Base-by-base conservation (phyloP, 2,113 vertebrate species). In the Morone chrysops region DNA sequence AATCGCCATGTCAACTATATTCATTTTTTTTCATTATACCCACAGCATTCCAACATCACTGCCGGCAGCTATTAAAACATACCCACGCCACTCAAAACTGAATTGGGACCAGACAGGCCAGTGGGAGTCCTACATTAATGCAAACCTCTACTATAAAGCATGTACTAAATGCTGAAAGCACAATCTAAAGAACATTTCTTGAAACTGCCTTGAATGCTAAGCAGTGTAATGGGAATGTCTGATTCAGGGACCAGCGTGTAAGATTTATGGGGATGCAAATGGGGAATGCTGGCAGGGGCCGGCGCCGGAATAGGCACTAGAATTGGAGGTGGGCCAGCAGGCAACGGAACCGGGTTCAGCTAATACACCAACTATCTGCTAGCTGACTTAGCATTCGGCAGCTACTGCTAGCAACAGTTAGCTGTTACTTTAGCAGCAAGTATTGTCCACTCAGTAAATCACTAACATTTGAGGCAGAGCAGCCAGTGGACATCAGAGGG, bases 21-120 rank as follows among this genome's bases (percentile, higher is more conserved):
- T 80, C 50, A 82, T 86, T 75, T 69, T 77, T 72, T 81, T 81
- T 75, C 40, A 81, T 75, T 59, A 56, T 11, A 78, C 38, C 40
- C 6, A 31, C 41, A 65, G 77, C 50, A 65, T 50, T 41, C 16
- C 6, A 13, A 22, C 66, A 9, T 61, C 63, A n/a, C 22, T 2
- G 13, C 41, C 71, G 0, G 4, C 53, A 50, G 70, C 77, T 78
- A 57, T 78, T 75, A 61, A 83, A 89, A 69, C 61, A 69, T 31
- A 38, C 7, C 63, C 3, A 18, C 4, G 25, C 36, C 40, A 75
- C 31, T 67, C 18, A 51, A 56, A 72, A 40, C 36, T 65, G 76
- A 38, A 70, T 14, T n/a, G 16, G 57, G 56, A 61, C 45, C 18
- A 75, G 41, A 61, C 3, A 40, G 48, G 38, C 71, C 65, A 25